Percentiles rank a stretch among this genome's conserved stretches.
These are phyloP conservation scores for Muricea muricata DNA, from an alignment of 92 coral and sea anemone species.

Conservation along the genomic window DNA sequence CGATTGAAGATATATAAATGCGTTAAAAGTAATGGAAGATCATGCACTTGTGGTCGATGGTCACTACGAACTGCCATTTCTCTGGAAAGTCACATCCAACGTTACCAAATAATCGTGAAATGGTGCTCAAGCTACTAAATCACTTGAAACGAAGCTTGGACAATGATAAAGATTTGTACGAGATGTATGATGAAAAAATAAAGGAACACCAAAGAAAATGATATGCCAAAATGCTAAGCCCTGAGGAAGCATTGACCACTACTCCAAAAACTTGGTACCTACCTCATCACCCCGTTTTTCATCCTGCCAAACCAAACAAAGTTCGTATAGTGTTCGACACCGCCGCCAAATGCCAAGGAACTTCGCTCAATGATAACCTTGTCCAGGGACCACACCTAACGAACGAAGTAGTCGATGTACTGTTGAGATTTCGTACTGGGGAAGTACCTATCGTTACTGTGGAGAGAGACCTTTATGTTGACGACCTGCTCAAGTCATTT, in stretches of 20 bases:
- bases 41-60: background rate
- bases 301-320: slow-evolving; percentile 14
- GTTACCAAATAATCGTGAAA: background rate
- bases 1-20: background rate
- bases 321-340: slow-evolving; percentile 18
- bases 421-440: slow-evolving; percentile 5
- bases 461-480: slow-evolving; percentile 10
- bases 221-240: background rate
- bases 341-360: background rate
- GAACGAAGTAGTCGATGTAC: background rate
- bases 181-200: background rate
- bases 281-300: slow-evolving; percentile 21
- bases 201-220: background rate
- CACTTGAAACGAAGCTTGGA: background rate
- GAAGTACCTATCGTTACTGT: background rate
- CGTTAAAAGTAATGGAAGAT: background rate
- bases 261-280: slow-evolving; percentile 2
- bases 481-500: slow-evolving; percentile 5
- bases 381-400: slow-evolving; percentile 18
- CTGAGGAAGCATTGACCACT: background rate
- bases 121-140: slow-evolving; percentile 3
- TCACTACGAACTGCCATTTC: background rate
- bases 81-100: background rate
- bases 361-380: slow-evolving; percentile 11
- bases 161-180: background rate